Evolutionary conservation across 92 coral and sea anemone genomes (phyloP).

Genomic region (Parazoanthus atlanticus): DNA sequence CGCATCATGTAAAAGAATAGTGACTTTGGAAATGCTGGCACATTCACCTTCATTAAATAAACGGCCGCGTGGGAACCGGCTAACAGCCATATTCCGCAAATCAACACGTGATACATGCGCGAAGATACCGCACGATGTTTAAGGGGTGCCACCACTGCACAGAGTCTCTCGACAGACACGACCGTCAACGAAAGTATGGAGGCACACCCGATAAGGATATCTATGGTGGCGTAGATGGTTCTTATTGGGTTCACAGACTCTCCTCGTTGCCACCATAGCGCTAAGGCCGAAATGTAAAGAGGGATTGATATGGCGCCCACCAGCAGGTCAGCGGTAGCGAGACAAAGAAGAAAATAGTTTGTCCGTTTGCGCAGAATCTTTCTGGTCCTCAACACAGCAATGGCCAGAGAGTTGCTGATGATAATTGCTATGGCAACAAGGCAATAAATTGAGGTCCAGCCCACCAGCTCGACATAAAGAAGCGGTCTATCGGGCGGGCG

Average conservation of each 20-base stretch:
- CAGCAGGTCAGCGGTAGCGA: constrained; percentile 34
- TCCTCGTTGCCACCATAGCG: constrained; percentile 39
- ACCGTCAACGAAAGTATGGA: constrained; percentile 32
- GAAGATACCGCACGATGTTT: constrained; percentile 1
- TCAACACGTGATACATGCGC: neutral
- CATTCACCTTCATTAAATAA: constrained; percentile 24
- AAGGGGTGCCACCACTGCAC: constrained; percentile 2
- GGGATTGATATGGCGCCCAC: constrained; percentile 40
- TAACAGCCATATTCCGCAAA: constrained; percentile 17
- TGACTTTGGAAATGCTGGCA: constrained; percentile 15
- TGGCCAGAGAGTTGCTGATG: constrained; percentile 26
- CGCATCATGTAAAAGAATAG: constrained; percentile 34
- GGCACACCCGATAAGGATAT: constrained; percentile 21
- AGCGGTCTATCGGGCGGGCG: neutral
- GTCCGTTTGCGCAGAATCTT: constrained; percentile 32
- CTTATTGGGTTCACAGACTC: constrained; percentile 26
- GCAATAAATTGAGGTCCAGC: constrained; percentile 30
- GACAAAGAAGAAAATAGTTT: constrained; percentile 44
- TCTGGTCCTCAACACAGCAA: constrained; percentile 29
- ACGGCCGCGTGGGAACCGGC: constrained; percentile 23
- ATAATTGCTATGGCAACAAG: constrained; percentile 35
- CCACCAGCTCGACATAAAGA: constrained; percentile 18
- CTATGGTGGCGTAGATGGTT: neutral
- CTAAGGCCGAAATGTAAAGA: constrained; percentile 39
- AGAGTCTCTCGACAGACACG: constrained; percentile 26